Evolutionary conservation across 2,113 vertebrate species (phyloP), one percentile per base, ranked within the genome.

Genomic region (Indicator indicator): DNA sequence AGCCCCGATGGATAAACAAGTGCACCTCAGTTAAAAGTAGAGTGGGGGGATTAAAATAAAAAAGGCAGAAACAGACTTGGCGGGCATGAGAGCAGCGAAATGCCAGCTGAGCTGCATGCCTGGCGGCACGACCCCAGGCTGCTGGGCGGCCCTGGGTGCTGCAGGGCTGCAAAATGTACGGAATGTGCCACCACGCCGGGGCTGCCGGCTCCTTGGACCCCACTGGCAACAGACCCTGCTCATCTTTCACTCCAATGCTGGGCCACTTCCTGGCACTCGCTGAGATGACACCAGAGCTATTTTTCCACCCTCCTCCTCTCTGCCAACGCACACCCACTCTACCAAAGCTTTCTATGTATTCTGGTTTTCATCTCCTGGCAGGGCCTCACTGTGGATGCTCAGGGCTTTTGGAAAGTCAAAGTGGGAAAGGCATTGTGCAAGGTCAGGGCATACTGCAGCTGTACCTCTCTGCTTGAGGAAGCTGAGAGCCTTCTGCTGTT

Each of bases 1-100:
- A 84, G 88, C 77, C 89, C 42, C 46, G 9, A 30, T 89, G 77
- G 89, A 95, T 89, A 92, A 96, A 95, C 85, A 92, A 93, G 67
- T 11, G 80, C 58, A 88, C 64, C 89, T 94, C 70, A n/a, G 74
- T 6, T 12, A 23, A 30, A 89, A 55, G 71, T 6, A 28, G 28
- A 32, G 42, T 0, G 14, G 67, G 42, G 27, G 5, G 3, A 6
- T 2, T 2, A 42, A 76, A 24, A 26, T 23, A 38, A 73, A 42
- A 42, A 46, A 21, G 16, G 83, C 27, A 90, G 73, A 36, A 27
- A 65, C 42, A 28, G 62, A 40, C 54, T 58, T 10, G 38, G 79
- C 8, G 6, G 54, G 17, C 65, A 32, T 3, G 23, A 36, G 42
- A 65, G 58, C 10, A 54, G 16, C 1, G 33, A 54, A 69, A 60